These are phyloP conservation scores for Rafetus swinhoei DNA, from an alignment of 2,113 vertebrate genomes.

Conservation along the genomic window DNA sequence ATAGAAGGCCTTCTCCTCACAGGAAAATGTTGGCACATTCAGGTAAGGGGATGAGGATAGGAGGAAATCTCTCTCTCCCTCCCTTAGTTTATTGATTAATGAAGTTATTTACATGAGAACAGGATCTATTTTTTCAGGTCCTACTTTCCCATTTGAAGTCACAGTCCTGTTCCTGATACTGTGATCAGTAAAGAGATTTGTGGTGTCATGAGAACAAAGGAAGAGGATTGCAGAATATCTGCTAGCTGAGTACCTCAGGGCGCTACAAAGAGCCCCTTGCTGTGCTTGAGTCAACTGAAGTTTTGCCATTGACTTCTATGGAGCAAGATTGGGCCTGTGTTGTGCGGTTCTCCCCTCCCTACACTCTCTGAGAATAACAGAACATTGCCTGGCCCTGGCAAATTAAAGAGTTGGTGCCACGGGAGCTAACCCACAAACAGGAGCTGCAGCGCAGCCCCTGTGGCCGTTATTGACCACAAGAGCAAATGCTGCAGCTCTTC, in stretches of 20 bases:
- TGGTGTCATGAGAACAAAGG: not conserved
- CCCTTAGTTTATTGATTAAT: not conserved
- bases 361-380: not conserved
- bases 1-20: not conserved
- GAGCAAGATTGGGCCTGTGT: not conserved
- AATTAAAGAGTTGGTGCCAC: not conserved
- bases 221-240: not conserved
- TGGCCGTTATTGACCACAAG: fast-evolving
- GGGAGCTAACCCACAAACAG: not conserved
- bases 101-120: not conserved
- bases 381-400: not conserved
- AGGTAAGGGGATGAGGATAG: not conserved
- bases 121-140: not conserved
- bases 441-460: not conserved
- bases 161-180: not conserved
- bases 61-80: not conserved
- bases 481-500: not conserved
- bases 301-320: not conserved
- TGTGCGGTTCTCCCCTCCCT: not conserved
- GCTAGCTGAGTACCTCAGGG: not conserved
- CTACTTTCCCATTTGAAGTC: not conserved
- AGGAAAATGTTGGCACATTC: not conserved
- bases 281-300: not conserved
- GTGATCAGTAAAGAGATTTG: not conserved
- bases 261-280: fast-evolving